Conservation (phyloP, 35 echinoderm and acorn worm genomes). For the Eucidaris tribuloides region DNA sequence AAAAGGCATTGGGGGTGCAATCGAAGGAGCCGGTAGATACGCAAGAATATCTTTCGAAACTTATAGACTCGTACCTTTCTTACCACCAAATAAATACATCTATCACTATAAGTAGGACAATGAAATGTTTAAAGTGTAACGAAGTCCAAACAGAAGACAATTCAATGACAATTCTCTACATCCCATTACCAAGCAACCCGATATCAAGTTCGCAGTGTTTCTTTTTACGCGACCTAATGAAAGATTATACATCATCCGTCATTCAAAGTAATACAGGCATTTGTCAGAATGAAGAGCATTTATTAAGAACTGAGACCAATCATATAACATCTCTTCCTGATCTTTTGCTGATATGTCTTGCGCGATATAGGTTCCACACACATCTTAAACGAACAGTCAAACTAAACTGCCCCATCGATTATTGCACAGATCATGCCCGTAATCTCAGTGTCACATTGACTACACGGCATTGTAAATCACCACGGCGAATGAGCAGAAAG, state of each 20-base stretch:
- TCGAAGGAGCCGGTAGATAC: background rate
- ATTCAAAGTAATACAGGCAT: too few relatives aligned
- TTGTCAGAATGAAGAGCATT: too few relatives aligned
- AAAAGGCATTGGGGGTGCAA: background rate
- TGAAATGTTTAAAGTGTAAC: too few relatives aligned
- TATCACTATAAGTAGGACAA: too few relatives aligned
- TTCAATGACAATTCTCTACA: too few relatives aligned
- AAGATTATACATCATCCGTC: too few relatives aligned
- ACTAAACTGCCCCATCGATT: background rate
- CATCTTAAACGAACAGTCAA: background rate
- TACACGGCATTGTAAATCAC: background rate
- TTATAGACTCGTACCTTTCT: background rate
- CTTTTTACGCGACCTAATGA: too few relatives aligned
- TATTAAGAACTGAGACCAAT: too few relatives aligned
- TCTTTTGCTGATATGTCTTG: background rate
- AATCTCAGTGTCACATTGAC: background rate
- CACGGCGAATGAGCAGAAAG: background rate
- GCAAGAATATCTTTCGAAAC: background rate
- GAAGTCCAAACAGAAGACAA: too few relatives aligned
- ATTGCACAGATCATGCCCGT: background rate
- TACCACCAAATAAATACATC: too few relatives aligned
- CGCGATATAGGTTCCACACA: background rate
- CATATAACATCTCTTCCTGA: background rate
- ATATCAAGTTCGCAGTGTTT: too few relatives aligned
- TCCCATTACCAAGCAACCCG: too few relatives aligned